These are phyloP conservation scores for Nestor notabilis DNA, from an alignment of 2,113 vertebrate genomes.

Conservation along the genomic window DNA sequence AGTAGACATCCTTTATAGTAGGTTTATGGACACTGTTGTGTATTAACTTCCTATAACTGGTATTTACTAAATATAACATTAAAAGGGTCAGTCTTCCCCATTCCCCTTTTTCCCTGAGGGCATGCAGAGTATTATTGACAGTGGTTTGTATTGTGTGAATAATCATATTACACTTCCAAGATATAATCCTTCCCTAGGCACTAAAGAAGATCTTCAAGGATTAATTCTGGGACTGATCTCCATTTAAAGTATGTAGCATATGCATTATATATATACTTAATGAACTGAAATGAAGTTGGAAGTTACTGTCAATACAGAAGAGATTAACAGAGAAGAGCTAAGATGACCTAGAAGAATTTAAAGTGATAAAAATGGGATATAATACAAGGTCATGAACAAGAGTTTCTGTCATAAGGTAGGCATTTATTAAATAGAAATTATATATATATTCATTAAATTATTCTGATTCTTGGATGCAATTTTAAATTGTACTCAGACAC, in stretches of 20 bases:
- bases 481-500: neutral
- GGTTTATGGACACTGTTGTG: neutral
- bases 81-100: neutral
- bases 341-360: neutral
- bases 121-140: neutral
- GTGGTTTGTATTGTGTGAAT: neutral
- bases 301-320: neutral
- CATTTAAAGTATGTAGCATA: neutral
- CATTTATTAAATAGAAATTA: neutral
- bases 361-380: neutral
- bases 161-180: neutral
- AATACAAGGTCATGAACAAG: neutral
- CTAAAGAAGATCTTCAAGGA: slow-evolving; percentile 3
- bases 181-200: neutral
- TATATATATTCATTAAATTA: neutral
- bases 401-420: neutral
- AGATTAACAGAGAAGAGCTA: neutral
- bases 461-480: neutral
- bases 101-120: fast-evolving
- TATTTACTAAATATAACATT: neutral
- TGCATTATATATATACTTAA: neutral
- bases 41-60: neutral
- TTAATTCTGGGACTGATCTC: slow-evolving; percentile 21
- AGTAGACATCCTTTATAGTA: neutral
- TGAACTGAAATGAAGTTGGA: neutral